Conservation (phyloP, 2,888 invertebrate genomes). For the Lithosia quadra region DNA sequence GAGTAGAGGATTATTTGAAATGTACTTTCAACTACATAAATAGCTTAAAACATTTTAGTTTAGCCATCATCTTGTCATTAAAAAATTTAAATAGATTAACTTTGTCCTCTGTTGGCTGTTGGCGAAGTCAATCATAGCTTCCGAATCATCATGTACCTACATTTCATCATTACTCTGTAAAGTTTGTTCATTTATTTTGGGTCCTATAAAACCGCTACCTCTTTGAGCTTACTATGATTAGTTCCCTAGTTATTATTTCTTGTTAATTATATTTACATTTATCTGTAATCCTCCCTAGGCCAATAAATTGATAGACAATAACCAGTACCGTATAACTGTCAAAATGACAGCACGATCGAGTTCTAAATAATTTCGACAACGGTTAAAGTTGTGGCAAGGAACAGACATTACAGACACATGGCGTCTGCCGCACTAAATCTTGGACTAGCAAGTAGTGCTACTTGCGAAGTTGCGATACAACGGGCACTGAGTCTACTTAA, state of each 20-base stretch:
- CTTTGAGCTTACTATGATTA: not conserved
- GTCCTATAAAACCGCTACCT: not conserved
- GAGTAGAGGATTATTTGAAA: not conserved
- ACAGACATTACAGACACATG: conserved; percentile 57
- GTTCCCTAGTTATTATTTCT: not conserved
- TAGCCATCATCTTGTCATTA: too few species aligned
- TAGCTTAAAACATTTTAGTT: too few species aligned
- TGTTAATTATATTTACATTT: not conserved
- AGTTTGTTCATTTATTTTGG: too few species aligned
- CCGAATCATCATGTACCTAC: too few species aligned
- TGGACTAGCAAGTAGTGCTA: conserved; percentile 57
- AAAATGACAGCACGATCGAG: conserved; percentile 43
- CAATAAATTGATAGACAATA: conserved; percentile 17
- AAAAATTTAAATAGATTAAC: too few species aligned
- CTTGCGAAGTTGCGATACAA: conserved; percentile 46
- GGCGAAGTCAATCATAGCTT: too few species aligned
- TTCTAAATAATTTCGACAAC: conserved; percentile 48
- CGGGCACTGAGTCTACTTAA: conserved; percentile 53
- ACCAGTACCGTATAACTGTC: conserved; percentile 37
- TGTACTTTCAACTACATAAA: not conserved
- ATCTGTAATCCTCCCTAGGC: not conserved
- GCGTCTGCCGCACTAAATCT: conserved; percentile 61
- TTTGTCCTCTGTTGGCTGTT: too few species aligned
- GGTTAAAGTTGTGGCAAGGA: conserved; percentile 47
- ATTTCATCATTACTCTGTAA: too few species aligned